These are phyloP conservation scores for Drosophila mercatorum DNA, from an alignment of 2,888 invertebrate species.

Conservation along the genomic window DNA sequence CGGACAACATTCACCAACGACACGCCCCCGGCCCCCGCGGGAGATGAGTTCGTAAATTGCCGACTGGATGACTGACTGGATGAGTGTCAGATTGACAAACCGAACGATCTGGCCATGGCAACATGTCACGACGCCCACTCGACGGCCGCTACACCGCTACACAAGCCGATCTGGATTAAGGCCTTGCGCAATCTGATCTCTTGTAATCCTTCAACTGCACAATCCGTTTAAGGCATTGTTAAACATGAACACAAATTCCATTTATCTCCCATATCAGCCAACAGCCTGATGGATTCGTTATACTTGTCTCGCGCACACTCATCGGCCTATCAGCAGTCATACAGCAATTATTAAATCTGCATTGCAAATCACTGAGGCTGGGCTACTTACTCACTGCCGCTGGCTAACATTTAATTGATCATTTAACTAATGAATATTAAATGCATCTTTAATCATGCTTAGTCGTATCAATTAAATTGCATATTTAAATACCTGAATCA, in stretches of 20 bases:
- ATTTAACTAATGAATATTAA: conserved; percentile 8
- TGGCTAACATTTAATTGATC: conserved; percentile 8
- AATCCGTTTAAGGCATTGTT: not conserved
- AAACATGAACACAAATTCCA: not conserved
- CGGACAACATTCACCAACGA: conserved; percentile 45
- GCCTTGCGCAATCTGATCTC: conserved; percentile 13
- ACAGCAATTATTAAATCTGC: not conserved
- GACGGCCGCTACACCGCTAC: not conserved
- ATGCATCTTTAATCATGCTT: not conserved
- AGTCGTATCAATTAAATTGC: not conserved
- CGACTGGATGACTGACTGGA: conserved; percentile 1
- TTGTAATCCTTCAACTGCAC: conserved; percentile 15
- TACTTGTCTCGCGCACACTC: not conserved
- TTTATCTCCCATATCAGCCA: not conserved
- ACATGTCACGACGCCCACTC: conserved; percentile 38
- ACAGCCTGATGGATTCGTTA: not conserved
- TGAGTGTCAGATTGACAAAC: conserved; percentile 7
- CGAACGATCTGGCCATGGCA: conserved; percentile 36
- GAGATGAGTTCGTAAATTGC: conserved; percentile 23
- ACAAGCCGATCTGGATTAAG: conserved; percentile 29
- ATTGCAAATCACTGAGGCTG: conserved; percentile 1
- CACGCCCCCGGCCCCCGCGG: not conserved
- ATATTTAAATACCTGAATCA: conserved; percentile 2
- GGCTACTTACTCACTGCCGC: not conserved
- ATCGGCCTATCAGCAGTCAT: not conserved